These are phyloP conservation scores for Agonopterix arenella DNA, from an alignment of 2,888 invertebrate genomes.

Conservation along the genomic window DNA sequence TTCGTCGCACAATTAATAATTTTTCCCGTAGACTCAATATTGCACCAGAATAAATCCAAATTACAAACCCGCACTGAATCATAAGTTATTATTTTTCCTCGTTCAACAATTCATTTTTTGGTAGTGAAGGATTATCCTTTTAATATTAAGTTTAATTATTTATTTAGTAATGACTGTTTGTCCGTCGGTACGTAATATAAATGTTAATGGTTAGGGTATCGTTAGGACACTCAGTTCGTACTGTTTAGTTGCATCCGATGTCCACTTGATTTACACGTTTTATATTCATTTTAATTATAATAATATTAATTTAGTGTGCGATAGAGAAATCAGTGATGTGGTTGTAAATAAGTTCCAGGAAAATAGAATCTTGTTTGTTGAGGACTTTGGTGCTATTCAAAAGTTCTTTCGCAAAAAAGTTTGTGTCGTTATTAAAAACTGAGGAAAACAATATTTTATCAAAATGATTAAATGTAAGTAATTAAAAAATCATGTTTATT, in stretches of 20 bases:
- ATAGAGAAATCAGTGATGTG: neutral
- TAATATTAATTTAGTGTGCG: neutral
- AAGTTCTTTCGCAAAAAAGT: neutral
- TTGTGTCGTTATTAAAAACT: neutral
- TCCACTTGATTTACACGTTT: slow-evolving; percentile 3
- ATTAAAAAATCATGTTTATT: too few species aligned
- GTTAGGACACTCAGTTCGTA: neutral
- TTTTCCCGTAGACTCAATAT: too few species aligned
- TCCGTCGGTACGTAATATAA: neutral
- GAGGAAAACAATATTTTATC: neutral
- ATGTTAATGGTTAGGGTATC: too few species aligned
- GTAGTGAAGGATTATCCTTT: too few species aligned
- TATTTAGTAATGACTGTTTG: neutral
- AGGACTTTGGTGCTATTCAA: neutral
- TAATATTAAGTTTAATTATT: neutral
- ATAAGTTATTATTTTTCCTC: too few species aligned
- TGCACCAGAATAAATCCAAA: too few species aligned
- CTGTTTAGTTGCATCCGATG: slow-evolving; percentile 23
- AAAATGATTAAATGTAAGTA: slow-evolving; percentile 40
- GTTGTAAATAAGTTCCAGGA: neutral
- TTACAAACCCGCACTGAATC: too few species aligned
- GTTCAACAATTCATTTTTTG: too few species aligned
- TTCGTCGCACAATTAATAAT: too few species aligned
- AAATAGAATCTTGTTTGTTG: neutral
- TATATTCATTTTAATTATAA: neutral